phyloP scores from a whole-genome alignment of 2,113 vertebrate species.

The Ceyx margarethae region DNA sequence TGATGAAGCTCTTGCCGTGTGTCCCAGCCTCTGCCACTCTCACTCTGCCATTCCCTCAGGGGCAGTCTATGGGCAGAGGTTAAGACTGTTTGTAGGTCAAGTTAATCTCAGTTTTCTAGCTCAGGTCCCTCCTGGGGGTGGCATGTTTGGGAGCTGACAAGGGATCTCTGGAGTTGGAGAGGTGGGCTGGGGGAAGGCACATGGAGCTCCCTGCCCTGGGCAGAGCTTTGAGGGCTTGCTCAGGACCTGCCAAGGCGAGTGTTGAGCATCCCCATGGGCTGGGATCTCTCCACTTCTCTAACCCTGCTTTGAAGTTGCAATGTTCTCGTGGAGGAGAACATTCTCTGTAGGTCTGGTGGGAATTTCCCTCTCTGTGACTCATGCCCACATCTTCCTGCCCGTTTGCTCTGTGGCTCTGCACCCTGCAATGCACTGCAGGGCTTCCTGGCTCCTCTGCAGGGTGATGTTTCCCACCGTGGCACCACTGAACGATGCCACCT shows the following conservation, averaged over 20 bases:
- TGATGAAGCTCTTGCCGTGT: not conserved
- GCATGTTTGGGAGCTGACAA: not conserved
- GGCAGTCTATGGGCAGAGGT: not conserved
- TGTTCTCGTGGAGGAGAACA: not conserved
- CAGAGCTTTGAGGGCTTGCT: not conserved
- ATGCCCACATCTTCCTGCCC: not conserved
- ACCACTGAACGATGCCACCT: not conserved
- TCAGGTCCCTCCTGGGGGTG: not conserved
- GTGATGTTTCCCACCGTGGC: not conserved
- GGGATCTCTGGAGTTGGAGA: not conserved
- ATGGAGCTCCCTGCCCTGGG: not conserved
- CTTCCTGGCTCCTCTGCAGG: not conserved
- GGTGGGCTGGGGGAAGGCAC: not conserved
- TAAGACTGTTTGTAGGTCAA: not conserved
- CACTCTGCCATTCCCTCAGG: not conserved
- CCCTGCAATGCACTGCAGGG: not conserved
- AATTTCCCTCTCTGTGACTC: not conserved
- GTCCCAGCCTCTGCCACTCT: not conserved
- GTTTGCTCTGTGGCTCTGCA: not conserved
- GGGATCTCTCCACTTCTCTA: not conserved
- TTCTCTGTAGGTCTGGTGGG: not conserved
- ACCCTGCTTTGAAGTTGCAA: not conserved
- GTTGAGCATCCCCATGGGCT: not conserved
- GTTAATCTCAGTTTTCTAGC: not conserved
- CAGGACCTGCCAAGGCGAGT: not conserved